A percentile compares a stretch with the other conserved stretches of the same genome.
Conservation (phyloP, 1,140 invertebrate species). For the Nasonia giraulti region DNA sequence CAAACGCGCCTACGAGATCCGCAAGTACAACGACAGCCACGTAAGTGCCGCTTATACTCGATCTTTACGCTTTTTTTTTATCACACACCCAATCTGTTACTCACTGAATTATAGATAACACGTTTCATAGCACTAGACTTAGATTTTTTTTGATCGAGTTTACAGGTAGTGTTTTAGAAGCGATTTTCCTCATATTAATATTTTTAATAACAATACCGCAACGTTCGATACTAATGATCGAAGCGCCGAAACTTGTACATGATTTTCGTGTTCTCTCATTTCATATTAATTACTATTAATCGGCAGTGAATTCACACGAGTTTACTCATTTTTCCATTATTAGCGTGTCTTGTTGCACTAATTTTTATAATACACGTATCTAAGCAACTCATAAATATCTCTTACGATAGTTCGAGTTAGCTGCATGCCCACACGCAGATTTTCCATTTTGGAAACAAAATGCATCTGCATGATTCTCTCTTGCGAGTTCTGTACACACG, state of each 20-base stretch:
- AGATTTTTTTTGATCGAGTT: not conserved
- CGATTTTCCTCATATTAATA: not conserved
- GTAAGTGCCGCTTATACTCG: slow-evolving; percentile 60
- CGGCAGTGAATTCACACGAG: not conserved
- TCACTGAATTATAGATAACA: not conserved
- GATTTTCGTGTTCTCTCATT: not conserved
- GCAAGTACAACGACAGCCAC: slow-evolving; percentile 73
- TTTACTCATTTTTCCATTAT: not conserved
- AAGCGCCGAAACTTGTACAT: not conserved
- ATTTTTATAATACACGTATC: slow-evolving; percentile 21
- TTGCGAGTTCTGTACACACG: not conserved
- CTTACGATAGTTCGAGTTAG: not conserved
- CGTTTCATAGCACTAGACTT: not conserved
- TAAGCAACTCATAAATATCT: not conserved
- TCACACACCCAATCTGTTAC: not conserved
- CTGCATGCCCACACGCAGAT: not conserved
- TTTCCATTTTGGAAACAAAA: slow-evolving; percentile 13
- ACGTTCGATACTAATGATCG: slow-evolving; percentile 8
- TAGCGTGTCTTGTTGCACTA: slow-evolving; percentile 38
- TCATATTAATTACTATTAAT: slow-evolving; percentile 6
- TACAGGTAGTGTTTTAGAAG: not conserved
- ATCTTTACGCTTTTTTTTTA: not conserved
- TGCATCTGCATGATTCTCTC: slow-evolving; percentile 42
- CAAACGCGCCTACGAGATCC: slow-evolving; percentile 79
- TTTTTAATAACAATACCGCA: not conserved